Evolutionary conservation across 2,113 vertebrate species (phyloP).

Genomic region (Prunella himalayana): DNA sequence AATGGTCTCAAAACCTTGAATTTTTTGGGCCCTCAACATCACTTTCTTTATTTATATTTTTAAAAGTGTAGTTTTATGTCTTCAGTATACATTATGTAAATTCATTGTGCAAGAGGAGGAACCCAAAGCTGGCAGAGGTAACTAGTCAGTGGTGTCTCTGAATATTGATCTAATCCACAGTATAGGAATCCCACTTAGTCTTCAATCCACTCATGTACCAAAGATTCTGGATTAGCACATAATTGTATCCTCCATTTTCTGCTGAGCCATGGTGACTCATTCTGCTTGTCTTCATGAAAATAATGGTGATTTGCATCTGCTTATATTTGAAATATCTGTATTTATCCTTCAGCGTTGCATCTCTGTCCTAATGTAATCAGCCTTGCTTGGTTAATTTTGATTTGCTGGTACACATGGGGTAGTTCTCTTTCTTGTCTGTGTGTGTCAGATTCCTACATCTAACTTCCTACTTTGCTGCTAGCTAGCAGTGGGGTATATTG

Average conservation of each 20-base stretch:
- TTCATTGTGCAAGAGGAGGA: neutral
- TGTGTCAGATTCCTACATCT: neutral
- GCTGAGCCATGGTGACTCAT: neutral
- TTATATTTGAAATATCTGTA: neutral
- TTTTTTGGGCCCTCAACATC: neutral
- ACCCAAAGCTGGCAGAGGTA: neutral
- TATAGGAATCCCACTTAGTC: neutral
- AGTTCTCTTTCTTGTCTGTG: neutral
- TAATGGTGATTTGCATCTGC: neutral
- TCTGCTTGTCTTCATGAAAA: neutral
- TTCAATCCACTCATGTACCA: neutral
- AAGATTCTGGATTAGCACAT: neutral
- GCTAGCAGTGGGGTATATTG: neutral
- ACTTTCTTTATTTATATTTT: neutral
- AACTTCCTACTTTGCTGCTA: neutral
- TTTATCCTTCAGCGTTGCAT: neutral
- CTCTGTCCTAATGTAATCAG: neutral
- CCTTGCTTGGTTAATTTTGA: slow-evolving; percentile 4
- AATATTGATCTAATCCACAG: neutral
- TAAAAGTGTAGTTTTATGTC: neutral
- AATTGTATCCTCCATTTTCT: neutral
- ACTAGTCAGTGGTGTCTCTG: neutral
- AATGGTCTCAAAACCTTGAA: neutral
- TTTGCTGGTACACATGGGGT: neutral
- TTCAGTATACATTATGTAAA: neutral